These are phyloP conservation scores for Arenaria interpres DNA, from an alignment of 2,113 vertebrate species.

Conservation along the genomic window DNA sequence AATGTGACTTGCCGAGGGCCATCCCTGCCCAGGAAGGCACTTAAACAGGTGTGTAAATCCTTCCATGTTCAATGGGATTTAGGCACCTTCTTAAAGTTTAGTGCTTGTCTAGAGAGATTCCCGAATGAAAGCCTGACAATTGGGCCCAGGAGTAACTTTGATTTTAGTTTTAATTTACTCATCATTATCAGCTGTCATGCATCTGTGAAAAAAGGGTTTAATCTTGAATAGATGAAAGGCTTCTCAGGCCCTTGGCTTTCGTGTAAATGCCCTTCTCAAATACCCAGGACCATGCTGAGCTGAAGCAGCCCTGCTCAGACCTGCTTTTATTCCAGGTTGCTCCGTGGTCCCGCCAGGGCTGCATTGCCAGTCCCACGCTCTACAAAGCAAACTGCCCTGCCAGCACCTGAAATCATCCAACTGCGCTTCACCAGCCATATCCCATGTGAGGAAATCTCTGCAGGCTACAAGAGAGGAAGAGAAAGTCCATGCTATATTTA, in stretches of 20 bases:
- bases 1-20: not conserved
- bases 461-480: not conserved
- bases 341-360: not conserved
- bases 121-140: conserved; percentile 34
- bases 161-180: conserved; percentile 52
- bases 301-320: not conserved
- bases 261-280: not conserved
- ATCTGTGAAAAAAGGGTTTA: conserved; percentile 1
- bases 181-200: conserved; percentile 50
- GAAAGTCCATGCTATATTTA: not conserved
- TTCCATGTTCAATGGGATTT: conserved; percentile 13
- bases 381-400: not conserved
- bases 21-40: not conserved
- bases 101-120: conserved; percentile 39
- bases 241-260: not conserved
- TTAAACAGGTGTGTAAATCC: conserved; percentile 44
- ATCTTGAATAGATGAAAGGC: conserved; percentile 12
- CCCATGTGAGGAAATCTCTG: not conserved
- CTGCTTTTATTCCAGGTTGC: not conserved
- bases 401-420: not conserved
- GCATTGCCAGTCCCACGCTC: not conserved
- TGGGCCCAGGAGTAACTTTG: conserved; percentile 48
- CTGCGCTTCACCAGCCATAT: not conserved
- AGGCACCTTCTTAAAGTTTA: conserved; percentile 60
- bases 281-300: not conserved